phyloP scores from a whole-genome alignment of 1,140 invertebrate species.

The Plectrocnemia conspersa region DNA sequence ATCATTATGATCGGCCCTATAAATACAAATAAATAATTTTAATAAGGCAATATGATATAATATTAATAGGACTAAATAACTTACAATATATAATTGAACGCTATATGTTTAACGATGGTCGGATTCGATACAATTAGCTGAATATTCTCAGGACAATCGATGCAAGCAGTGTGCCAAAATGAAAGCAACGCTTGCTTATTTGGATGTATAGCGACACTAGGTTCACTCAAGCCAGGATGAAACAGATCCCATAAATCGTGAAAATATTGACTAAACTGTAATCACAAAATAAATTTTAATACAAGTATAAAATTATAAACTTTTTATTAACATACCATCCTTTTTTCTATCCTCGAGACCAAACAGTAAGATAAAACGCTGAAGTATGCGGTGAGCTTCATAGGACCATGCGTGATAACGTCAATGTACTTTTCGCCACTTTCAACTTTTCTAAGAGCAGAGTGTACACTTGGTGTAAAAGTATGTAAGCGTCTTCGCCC shows the following conservation, averaged over 20 bases:
- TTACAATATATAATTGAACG: constrained; percentile 95
- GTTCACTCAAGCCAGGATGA: constrained; percentile 91
- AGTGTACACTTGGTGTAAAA: constrained; percentile 77
- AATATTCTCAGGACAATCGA: constrained; percentile 89
- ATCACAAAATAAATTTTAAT: constrained; percentile 32
- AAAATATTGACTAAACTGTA: constrained; percentile 81
- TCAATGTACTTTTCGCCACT: constrained; percentile 78
- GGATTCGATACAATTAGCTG: constrained; percentile 79
- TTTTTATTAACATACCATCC: constrained; percentile 66
- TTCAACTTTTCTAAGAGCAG: constrained; percentile 73
- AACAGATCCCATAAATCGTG: constrained; percentile 89
- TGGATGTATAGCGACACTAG: constrained; percentile 88
- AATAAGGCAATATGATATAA: constrained; percentile 17
- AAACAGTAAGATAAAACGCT: constrained; percentile 86
- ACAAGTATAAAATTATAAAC: constrained; percentile 12
- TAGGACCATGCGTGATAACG: constrained; percentile 78
- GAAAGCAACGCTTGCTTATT: constrained; percentile 90
- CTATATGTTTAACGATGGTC: constrained; percentile 86
- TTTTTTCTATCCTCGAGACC: constrained; percentile 82
- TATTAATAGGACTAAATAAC: constrained; percentile 40
- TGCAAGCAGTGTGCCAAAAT: constrained; percentile 89
- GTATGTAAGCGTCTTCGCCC: constrained; percentile 65
- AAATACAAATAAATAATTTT: constrained; percentile 33
- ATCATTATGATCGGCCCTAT: constrained; percentile 88
- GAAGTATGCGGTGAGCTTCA: constrained; percentile 89